Conservation (phyloP, 2,113 vertebrate species). For the Peucedramus taeniatus region DNA sequence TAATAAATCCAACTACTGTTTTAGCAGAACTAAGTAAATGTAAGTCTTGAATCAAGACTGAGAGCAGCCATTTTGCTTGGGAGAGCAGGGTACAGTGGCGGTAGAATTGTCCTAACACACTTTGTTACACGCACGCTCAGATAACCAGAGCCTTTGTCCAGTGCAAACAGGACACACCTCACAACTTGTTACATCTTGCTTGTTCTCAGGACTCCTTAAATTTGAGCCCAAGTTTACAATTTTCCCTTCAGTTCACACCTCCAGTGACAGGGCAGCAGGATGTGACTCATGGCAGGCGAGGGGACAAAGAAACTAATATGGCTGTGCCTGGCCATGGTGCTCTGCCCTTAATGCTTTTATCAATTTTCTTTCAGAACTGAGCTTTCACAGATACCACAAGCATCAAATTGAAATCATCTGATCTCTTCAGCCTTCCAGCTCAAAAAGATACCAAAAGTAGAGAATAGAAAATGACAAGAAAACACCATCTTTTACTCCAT, state of each 20-base stretch:
- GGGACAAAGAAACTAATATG: rapidly evolving
- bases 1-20: background rate
- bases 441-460: background rate
- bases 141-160: rapidly evolving
- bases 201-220: background rate
- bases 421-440: background rate
- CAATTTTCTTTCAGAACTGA: background rate
- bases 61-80: background rate
- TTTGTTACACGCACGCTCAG: rapidly evolving
- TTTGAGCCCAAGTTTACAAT: background rate
- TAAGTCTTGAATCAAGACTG: background rate
- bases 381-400: background rate
- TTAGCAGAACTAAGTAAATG: background rate
- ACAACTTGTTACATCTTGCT: rapidly evolving
- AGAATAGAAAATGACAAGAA: background rate
- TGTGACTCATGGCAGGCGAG: rapidly evolving
- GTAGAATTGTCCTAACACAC: rapidly evolving
- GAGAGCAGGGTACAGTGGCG: rapidly evolving
- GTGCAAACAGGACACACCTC: background rate
- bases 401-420: background rate
- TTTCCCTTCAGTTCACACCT: too few relatives aligned
- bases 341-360: background rate
- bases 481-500: background rate
- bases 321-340: rapidly evolving
- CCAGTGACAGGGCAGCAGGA: rapidly evolving